Evolutionary conservation across 2,888 invertebrate species (phyloP).

Genomic region (Gari tellinella): DNA sequence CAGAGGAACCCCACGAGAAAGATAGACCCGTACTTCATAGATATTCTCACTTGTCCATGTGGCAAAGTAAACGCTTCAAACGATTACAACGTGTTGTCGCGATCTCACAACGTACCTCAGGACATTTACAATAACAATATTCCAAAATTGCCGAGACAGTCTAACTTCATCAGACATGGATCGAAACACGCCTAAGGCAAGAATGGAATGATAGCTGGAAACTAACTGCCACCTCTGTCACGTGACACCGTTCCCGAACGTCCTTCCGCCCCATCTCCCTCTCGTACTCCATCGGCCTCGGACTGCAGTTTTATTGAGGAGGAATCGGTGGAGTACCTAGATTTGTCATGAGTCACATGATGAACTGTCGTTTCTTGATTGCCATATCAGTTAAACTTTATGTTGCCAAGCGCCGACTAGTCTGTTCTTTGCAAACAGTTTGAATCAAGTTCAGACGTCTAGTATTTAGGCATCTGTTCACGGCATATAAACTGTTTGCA

Average conservation of each 20-base stretch:
- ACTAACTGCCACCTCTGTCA: conserved; percentile 69
- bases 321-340: conserved; percentile 72
- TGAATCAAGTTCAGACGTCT: too few relatives aligned
- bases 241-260: conserved; percentile 65
- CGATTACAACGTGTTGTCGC: conserved; percentile 52
- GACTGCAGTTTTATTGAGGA: conserved; percentile 61
- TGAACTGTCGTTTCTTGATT: too few relatives aligned
- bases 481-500: too few relatives aligned
- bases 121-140: conserved; percentile 44
- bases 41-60: conserved; percentile 58
- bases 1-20: conserved; percentile 38
- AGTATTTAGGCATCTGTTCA: too few relatives aligned
- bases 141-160: conserved; percentile 28
- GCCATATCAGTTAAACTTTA: too few relatives aligned
- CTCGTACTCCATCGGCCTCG: conserved; percentile 65
- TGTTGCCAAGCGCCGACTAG: too few relatives aligned
- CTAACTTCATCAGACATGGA: conserved; percentile 35
- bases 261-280: conserved; percentile 72
- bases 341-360: conserved; percentile 45
- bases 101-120: conserved; percentile 42
- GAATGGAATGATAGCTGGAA: conserved; percentile 28
- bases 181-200: conserved; percentile 23
- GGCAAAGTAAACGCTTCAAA: conserved; percentile 47
- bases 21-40: conserved; percentile 54
- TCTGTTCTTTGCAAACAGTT: too few relatives aligned